These are phyloP conservation scores for Austrofundulus limnaeus DNA, from an alignment of 2,113 vertebrate genomes.

Conservation along the genomic window DNA sequence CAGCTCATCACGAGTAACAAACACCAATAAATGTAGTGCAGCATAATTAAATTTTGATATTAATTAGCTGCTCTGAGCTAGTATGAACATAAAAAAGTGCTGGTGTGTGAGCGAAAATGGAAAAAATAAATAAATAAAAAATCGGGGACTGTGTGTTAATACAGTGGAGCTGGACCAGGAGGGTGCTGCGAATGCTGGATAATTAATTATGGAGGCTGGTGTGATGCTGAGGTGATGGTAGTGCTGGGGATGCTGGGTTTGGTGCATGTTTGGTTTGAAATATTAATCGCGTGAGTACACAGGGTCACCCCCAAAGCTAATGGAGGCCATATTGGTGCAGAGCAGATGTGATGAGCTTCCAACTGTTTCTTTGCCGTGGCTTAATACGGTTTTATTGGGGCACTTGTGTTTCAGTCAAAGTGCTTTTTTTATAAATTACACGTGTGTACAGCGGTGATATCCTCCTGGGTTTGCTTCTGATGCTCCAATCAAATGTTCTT, in stretches of 20 bases:
- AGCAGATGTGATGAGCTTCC: constrained; percentile 54
- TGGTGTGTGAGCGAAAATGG: constrained; percentile 18
- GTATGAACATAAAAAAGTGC: constrained; percentile 41
- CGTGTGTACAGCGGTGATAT: constrained; percentile 35
- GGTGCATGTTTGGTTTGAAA: constrained; percentile 61
- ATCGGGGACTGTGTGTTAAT: constrained; percentile 51
- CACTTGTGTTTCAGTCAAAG: constrained; percentile 51
- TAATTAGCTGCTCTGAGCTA: constrained; percentile 61
- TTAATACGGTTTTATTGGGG: constrained; percentile 50
- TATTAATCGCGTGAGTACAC: constrained; percentile 67
- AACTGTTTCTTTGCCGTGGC: constrained; percentile 57
- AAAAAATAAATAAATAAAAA: too few species aligned
- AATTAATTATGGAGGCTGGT: constrained; percentile 69
- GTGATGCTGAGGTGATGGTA: constrained; percentile 53
- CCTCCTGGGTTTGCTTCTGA: constrained; percentile 34
- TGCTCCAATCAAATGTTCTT: constrained; percentile 40
- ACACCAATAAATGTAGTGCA: constrained; percentile 59
- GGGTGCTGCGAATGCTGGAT: constrained; percentile 53
- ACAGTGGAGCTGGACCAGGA: constrained; percentile 41
- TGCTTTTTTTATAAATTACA: constrained; percentile 35
- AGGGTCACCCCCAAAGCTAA: constrained; percentile 62
- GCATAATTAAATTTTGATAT: constrained; percentile 59
- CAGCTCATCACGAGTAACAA: constrained; percentile 43
- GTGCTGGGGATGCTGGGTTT: constrained; percentile 23
- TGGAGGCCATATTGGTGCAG: constrained; percentile 49